A percentile compares a stretch with the other conserved stretches of the same genome.
Conservation (phyloP, 2,797 vertebrate genomes). For the Halcyon badia region DNA sequence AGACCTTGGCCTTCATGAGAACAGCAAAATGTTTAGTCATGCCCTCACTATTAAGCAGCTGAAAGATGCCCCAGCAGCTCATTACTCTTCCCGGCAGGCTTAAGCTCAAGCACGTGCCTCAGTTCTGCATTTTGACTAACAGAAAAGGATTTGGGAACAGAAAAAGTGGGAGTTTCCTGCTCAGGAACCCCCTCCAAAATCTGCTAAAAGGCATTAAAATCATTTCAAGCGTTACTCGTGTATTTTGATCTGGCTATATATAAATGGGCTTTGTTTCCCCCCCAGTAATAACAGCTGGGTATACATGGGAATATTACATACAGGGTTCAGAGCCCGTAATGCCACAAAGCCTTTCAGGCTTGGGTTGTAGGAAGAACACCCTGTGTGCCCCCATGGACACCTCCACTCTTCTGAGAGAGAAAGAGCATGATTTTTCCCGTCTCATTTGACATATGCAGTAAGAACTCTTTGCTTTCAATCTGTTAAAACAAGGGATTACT, state of each 20-base stretch:
- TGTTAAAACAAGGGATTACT: not conserved
- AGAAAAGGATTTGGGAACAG: not conserved
- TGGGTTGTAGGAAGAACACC: not conserved
- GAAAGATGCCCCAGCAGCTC: not conserved
- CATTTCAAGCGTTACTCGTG: not conserved
- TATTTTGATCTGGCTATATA: not conserved
- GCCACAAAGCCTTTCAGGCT: not conserved
- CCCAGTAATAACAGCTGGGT: not conserved
- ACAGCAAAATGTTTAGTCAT: conserved; percentile 23
- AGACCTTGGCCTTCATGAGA: conserved; percentile 30
- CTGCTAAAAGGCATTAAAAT: not conserved
- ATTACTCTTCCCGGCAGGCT: not conserved
- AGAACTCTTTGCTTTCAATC: conserved; percentile 15
- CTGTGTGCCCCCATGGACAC: not conserved
- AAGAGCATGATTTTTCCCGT: not conserved
- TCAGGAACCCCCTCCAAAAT: not conserved
- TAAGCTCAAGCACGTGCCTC: not conserved
- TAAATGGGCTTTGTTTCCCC: not conserved
- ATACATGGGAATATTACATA: not conserved
- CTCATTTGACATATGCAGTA: not conserved
- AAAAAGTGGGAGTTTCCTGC: not conserved
- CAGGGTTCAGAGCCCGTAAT: not conserved
- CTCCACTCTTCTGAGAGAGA: not conserved
- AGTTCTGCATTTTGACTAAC: not conserved
- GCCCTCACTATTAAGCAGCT: not conserved